Evolutionary conservation across 2,113 vertebrate genomes (phyloP).

Genomic region (Tychaedon coryphoeus): DNA sequence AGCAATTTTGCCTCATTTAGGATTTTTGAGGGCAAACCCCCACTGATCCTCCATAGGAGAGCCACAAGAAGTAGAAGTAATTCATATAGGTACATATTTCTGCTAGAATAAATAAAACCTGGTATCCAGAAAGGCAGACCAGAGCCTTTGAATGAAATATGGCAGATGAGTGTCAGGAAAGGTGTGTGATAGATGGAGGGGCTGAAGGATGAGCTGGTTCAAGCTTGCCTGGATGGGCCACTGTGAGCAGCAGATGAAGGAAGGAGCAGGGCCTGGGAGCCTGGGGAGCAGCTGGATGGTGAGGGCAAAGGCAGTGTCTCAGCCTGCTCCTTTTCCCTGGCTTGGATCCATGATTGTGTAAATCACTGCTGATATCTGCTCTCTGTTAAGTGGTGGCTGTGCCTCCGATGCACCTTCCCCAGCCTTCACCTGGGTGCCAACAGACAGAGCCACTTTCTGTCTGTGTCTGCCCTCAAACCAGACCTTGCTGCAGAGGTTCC

Average conservation of each 20-base stretch:
- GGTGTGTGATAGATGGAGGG: not conserved
- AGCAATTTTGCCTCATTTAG: not conserved
- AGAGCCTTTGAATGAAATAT: not conserved
- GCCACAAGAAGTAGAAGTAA: not conserved
- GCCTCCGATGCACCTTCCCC: not conserved
- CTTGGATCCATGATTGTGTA: not conserved
- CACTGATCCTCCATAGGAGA: not conserved
- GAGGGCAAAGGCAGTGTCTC: not conserved
- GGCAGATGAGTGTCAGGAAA: not conserved
- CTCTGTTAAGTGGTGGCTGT: not conserved
- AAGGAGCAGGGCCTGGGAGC: not conserved
- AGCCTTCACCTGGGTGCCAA: not conserved
- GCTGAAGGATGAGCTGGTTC: not conserved
- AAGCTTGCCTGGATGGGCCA: not conserved
- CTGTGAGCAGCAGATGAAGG: not conserved
- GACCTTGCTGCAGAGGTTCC: conserved; percentile 34
- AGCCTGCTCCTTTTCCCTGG: not conserved
- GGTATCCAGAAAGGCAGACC: not conserved
- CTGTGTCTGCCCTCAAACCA: conserved; percentile 2
- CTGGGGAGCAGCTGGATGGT: not conserved
- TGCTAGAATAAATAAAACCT: not conserved
- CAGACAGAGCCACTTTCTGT: not conserved
- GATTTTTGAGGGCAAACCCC: not conserved
- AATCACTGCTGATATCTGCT: not conserved
- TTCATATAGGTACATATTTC: not conserved